Evolutionary conservation across 2,113 vertebrate genomes (phyloP), one percentile per base, ranked within the genome.

Genomic region (Aythya baeri): DNA sequence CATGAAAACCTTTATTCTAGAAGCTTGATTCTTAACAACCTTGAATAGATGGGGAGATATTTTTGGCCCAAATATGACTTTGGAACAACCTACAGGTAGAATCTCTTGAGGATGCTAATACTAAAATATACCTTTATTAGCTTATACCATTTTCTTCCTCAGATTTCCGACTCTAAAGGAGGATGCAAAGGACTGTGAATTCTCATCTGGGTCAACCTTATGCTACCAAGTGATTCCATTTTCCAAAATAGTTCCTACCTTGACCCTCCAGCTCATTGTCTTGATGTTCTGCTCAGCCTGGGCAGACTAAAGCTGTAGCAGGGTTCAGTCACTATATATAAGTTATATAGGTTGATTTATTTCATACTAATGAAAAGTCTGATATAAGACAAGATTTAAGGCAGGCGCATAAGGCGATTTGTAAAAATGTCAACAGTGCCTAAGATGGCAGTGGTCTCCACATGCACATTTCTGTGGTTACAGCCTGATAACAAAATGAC

Each of bases 401-500:
- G 26, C 36, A 74, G 36, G 23, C 16, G 70, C 73, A 41, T 72
- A 72, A 89, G 71, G 65, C 55, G 62, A 77, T 81, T 66, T 91
- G 63, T 72, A 75, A 95, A 94, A 93, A 83, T 27, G 52, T 25
- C 66, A 59, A 57, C 29, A 38, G 21, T 50, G 59, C 26, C 73
- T 83, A 91, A 94, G 38, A 92, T 68, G 71, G n/a, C 18, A 73
- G 57, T 43, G 17, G 23, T 79, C 61, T 88, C 94, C 55, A 74
- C 36, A 46, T 61, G 52, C 77, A 81, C 29, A 55, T 84, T 91
- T 94, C 43, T 63, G 49, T 72, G 57, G 58, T 86, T 91, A 86
- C 38, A 91, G 76, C 74, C 71, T 90, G 87, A 94, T 94, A 94
- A 94, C 32, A 95, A 94, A 93, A 86, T 52, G 27, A 87, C 74